Percentiles rank a stretch among this genome's conserved stretches.
These are phyloP conservation scores for Gila orcuttii DNA, from an alignment of 2,113 vertebrate species.

Conservation along the genomic window DNA sequence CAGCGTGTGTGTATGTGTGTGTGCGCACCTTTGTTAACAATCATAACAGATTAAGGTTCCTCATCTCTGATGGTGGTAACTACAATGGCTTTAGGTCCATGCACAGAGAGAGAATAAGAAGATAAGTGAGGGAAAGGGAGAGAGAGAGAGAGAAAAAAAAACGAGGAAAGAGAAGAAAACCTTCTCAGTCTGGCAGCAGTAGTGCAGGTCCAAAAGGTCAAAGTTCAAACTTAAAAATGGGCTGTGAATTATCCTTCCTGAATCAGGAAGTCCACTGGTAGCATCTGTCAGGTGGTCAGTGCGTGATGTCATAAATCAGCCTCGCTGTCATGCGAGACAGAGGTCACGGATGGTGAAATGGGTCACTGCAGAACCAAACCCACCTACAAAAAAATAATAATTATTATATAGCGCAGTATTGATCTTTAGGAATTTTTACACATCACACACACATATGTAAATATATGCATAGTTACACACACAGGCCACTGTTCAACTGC, in stretches of 20 bases:
- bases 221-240: constrained; percentile 71
- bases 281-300: constrained; percentile 72
- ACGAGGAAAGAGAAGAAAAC: not conserved
- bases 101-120: constrained; percentile 62
- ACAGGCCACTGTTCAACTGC: too few relatives aligned
- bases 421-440: not conserved
- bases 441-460: too few relatives aligned
- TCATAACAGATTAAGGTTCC: constrained; percentile 68
- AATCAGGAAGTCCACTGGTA: constrained; percentile 72
- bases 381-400: constrained; percentile 74
- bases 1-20: constrained; percentile 48
- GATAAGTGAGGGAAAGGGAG: constrained; percentile 24
- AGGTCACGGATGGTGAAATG: constrained; percentile 35
- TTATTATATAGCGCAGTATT: not conserved
- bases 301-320: constrained; percentile 68
- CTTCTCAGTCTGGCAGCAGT: constrained; percentile 71
- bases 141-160: not conserved
- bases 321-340: constrained; percentile 65
- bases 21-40: constrained; percentile 57
- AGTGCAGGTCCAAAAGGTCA: constrained; percentile 79
- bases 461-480: too few relatives aligned
- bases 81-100: constrained; percentile 77
- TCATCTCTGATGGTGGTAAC: constrained; percentile 69
- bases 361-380: constrained; percentile 95
- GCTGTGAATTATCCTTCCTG: constrained; percentile 70